Evolutionary conservation across 2,797 vertebrate species (phyloP).

Genomic region (Sus cebifrons): DNA sequence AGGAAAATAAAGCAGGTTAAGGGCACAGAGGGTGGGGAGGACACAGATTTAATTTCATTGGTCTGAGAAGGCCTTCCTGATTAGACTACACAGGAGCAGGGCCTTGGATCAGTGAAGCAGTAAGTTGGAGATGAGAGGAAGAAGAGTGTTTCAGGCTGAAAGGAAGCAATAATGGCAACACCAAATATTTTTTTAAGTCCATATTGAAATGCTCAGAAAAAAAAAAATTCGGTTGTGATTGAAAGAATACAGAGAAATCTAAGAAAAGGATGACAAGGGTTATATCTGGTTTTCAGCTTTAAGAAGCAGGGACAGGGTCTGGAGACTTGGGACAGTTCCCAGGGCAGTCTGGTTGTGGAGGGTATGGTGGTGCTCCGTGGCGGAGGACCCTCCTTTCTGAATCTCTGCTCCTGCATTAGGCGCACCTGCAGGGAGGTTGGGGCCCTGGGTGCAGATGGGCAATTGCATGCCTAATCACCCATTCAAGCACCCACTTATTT

Average conservation of each 20-base stretch:
- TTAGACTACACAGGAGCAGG: not conserved
- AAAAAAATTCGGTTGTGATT: not conserved
- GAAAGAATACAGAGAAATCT: not conserved
- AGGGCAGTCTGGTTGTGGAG: not conserved
- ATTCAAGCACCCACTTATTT: constrained; percentile 85
- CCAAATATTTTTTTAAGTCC: not conserved
- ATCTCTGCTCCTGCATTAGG: not conserved
- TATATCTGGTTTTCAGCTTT: not conserved
- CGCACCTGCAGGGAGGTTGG: constrained; percentile 71
- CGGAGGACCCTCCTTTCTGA: not conserved
- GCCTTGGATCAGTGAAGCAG: not conserved
- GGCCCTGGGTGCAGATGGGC: constrained; percentile 74
- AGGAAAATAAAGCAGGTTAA: not conserved
- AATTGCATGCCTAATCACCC: constrained; percentile 85
- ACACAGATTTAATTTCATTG: not conserved
- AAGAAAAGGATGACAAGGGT: not conserved
- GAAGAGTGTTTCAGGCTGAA: not conserved
- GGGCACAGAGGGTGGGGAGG: not conserved
- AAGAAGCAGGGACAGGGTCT: not conserved
- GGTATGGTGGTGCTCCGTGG: not conserved
- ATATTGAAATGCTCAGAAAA: not conserved
- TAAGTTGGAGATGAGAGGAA: not conserved
- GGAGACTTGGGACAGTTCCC: not conserved
- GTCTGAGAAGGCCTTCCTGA: constrained; percentile 6
- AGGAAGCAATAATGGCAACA: not conserved